Evolutionary conservation across 2,797 vertebrate species (phyloP).

Genomic region (Eulemur albifrons): DNA sequence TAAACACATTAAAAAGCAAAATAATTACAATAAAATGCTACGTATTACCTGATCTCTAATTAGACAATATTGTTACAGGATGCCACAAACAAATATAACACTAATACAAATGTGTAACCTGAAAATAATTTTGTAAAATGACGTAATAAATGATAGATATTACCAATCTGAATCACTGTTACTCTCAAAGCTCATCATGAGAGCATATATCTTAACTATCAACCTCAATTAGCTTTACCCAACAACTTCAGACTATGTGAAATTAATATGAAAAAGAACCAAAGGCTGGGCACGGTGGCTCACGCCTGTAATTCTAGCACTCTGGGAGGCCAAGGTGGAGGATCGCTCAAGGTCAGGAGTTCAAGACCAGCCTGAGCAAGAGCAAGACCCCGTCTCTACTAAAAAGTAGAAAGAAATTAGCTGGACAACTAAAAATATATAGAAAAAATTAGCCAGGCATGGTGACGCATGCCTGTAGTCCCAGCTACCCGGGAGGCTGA

Average conservation of each 20-base stretch:
- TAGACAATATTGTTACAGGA: background rate
- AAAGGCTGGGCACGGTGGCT: no score
- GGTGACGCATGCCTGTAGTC: no score
- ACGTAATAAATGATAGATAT: background rate
- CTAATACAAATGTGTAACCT: background rate
- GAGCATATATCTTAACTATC: background rate
- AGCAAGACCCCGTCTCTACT: no score
- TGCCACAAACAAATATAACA: background rate
- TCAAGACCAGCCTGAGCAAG: no score
- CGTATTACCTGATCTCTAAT: background rate
- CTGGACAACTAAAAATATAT: no score
- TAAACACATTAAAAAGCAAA: conserved; percentile 76
- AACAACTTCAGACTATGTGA: background rate
- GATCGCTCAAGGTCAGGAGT: no score
- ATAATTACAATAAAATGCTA: background rate
- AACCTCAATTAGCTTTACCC: background rate
- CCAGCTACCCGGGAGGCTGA: no score
- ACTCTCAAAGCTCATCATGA: background rate
- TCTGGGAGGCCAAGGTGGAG: no score
- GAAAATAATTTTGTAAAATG: background rate
- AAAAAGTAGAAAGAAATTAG: no score
- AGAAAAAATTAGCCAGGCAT: no score
- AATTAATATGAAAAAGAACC: conserved; percentile 9
- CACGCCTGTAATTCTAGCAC: no score
- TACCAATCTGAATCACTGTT: background rate